phyloP scores from a whole-genome alignment of 2,888 invertebrate genomes.

The Poecilus cupreus region DNA sequence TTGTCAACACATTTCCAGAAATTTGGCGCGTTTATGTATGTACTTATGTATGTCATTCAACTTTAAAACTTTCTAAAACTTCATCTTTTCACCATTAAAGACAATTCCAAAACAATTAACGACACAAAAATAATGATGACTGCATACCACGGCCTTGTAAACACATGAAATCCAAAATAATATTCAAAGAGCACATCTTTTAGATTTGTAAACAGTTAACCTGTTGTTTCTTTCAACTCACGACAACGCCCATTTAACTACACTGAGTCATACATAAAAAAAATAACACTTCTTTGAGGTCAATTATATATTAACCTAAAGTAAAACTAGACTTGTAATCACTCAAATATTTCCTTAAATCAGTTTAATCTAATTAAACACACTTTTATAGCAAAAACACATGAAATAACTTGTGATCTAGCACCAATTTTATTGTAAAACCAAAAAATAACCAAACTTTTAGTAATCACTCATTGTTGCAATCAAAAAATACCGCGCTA shows the following conservation, averaged over 20 bases:
- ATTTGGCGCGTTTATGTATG: neutral
- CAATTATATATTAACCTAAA: slow-evolving; percentile 26
- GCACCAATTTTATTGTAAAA: neutral
- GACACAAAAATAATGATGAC: too few species aligned
- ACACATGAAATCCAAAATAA: neutral
- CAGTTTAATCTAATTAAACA: neutral
- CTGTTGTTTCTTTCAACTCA: neutral
- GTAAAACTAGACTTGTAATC: neutral
- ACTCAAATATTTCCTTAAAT: neutral
- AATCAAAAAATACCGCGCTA: too few species aligned
- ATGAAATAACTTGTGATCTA: neutral
- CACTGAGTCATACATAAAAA: neutral
- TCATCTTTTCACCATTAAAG: neutral
- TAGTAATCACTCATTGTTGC: neutral
- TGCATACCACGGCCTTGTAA: too few species aligned
- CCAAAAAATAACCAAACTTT: neutral
- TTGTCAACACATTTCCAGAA: neutral
- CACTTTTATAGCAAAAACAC: neutral
- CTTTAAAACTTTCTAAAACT: slow-evolving; percentile 22
- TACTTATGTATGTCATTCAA: slow-evolving; percentile 8
- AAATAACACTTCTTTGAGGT: neutral
- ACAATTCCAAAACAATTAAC: neutral
- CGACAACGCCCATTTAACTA: slow-evolving; percentile 21
- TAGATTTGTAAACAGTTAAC: slow-evolving; percentile 8
- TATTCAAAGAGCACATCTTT: neutral